Percentiles rank a stretch among this genome's conserved stretches.
Conservation (phyloP, 2,113 vertebrate species). For the Arizona elegans region DNA sequence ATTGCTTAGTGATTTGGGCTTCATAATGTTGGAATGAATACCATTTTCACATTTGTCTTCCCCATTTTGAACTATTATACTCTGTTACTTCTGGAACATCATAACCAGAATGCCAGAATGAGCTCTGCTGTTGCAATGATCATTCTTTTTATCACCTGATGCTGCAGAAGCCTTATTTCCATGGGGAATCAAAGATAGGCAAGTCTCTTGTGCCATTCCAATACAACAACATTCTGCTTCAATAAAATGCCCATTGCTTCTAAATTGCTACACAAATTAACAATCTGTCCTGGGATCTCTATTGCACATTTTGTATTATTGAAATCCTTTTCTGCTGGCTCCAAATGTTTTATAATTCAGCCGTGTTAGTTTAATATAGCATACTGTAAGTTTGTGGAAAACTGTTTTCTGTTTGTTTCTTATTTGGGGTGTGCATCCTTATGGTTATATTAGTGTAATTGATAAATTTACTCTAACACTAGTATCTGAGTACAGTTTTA, state of each 20-base stretch:
- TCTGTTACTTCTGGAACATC: slow-evolving; percentile 12
- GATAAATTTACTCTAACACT: background rate
- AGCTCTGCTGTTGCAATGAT: slow-evolving; percentile 25
- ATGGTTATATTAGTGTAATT: background rate
- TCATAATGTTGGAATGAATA: background rate
- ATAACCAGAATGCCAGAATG: slow-evolving; percentile 20
- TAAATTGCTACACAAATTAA: slow-evolving; percentile 55
- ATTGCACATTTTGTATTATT: slow-evolving; percentile 37
- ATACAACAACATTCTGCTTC: slow-evolving; percentile 40
- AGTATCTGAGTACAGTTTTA: background rate
- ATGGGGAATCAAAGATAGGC: slow-evolving; percentile 42
- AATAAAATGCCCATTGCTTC: slow-evolving; percentile 54
- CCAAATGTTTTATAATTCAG: slow-evolving; percentile 50
- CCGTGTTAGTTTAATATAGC: slow-evolving; percentile 10
- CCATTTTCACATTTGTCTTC: background rate
- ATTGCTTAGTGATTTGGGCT: background rate
- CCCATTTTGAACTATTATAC: background rate
- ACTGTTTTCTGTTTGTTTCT: background rate
- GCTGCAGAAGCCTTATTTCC: background rate
- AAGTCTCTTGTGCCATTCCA: slow-evolving; percentile 27
- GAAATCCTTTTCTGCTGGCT: slow-evolving; percentile 29
- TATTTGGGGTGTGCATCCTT: slow-evolving; percentile 20
- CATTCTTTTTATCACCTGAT: slow-evolving; percentile 18
- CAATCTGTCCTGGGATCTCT: slow-evolving; percentile 24
- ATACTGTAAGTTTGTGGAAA: background rate